A percentile compares a stretch with the other conserved stretches of the same genome.
Conservation (phyloP, 2,113 vertebrate species). For the Panthera uncia region DNA sequence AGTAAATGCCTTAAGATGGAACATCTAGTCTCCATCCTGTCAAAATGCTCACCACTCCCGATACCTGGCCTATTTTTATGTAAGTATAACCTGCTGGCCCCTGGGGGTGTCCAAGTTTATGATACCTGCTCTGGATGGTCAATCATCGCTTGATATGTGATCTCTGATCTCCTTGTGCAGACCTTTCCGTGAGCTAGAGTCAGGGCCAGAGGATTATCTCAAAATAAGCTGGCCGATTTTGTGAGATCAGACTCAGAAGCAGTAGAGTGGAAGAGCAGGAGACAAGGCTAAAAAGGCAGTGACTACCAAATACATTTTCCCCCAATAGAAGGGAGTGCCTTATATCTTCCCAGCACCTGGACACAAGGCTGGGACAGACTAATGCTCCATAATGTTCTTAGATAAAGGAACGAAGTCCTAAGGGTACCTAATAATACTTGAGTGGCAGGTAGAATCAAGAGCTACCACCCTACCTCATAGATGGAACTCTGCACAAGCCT, state of each 20-base stretch:
- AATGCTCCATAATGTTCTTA: not conserved
- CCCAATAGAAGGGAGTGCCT: too few relatives aligned
- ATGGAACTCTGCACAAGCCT: not conserved
- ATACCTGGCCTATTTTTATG: not conserved
- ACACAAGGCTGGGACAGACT: not conserved
- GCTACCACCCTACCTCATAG: not conserved
- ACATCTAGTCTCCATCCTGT: not conserved
- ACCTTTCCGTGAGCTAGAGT: not conserved
- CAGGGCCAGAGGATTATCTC: not conserved
- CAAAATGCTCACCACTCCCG: not conserved
- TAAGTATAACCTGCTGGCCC: not conserved
- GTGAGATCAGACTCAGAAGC: not conserved
- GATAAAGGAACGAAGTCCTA: not conserved
- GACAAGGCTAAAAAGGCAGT: too few relatives aligned
- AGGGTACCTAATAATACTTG: not conserved
- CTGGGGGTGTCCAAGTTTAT: not conserved
- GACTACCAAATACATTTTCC: not conserved
- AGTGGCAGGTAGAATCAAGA: not conserved
- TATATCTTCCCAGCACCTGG: not conserved
- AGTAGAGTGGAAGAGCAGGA: not conserved
- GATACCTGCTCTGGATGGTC: not conserved
- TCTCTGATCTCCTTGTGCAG: not conserved
- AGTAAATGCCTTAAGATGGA: not conserved
- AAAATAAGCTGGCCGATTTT: not conserved
- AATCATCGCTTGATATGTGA: not conserved